Conservation (phyloP, 2,113 vertebrate genomes). For the Tachysurus fulvidraco region DNA sequence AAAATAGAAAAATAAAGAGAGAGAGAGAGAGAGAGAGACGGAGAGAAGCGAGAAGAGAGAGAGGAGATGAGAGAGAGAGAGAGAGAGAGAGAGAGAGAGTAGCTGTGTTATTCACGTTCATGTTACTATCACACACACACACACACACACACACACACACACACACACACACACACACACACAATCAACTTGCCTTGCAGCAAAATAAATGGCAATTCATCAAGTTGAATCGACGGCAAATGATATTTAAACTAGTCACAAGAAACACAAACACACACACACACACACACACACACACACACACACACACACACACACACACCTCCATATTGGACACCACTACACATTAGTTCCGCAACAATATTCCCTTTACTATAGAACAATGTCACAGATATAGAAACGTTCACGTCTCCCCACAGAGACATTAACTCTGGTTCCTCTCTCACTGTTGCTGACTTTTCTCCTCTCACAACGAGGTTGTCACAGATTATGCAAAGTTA, state of each 20-base stretch:
- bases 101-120: background rate
- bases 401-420: background rate
- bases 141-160: background rate
- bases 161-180: background rate
- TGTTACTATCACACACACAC: too few relatives aligned
- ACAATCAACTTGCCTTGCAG: background rate
- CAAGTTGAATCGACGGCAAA: background rate
- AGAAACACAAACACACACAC: background rate
- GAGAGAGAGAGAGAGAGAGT: background rate
- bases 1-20: background rate
- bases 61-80: background rate
- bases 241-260: constrained; percentile 6
- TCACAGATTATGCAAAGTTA: background rate
- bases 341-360: background rate
- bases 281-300: too few relatives aligned
- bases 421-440: background rate
- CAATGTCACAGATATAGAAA: background rate
- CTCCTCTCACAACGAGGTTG: background rate
- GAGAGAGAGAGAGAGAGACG: background rate
- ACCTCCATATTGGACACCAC: too few relatives aligned
- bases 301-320: too few relatives aligned
- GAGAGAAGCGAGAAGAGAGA: too few relatives aligned
- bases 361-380: background rate
- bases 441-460: background rate
- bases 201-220: constrained; percentile 1